These are phyloP conservation scores for Clarias laeviceps DNA, from an alignment of 2,797 vertebrate species.

Conservation along the genomic window DNA sequence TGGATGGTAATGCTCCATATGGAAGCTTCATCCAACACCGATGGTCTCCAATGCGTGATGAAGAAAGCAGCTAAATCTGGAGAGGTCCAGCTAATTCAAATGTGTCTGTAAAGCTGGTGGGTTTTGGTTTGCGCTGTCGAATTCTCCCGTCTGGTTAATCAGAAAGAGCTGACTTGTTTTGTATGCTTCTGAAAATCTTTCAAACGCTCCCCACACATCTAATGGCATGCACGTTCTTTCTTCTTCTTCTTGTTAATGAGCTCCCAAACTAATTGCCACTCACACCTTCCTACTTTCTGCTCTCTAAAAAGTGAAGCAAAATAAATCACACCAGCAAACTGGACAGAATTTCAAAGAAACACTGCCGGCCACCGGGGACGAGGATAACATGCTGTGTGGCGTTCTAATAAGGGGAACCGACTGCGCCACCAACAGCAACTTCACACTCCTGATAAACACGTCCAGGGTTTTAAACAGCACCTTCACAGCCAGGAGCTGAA, in stretches of 20 bases:
- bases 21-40: slow-evolving; percentile 6
- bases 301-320: neutral
- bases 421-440: neutral
- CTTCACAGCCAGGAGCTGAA: neutral
- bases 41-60: neutral
- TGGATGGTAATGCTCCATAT: slow-evolving; percentile 27
- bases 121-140: too few relatives aligned
- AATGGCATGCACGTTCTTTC: neutral
- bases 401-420: slow-evolving; percentile 21
- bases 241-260: slow-evolving; percentile 15
- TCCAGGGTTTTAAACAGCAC: neutral
- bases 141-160: neutral
- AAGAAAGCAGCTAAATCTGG: neutral
- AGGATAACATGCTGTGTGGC: neutral
- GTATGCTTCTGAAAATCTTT: neutral
- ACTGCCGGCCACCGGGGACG: slow-evolving; percentile 41
- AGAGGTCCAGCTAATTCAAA: slow-evolving; percentile 3
- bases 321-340: slow-evolving; percentile 27
- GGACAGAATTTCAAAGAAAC: slow-evolving; percentile 56
- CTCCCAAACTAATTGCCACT: slow-evolving; percentile 21
- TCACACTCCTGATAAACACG: neutral
- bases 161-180: neutral
- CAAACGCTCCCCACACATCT: neutral
- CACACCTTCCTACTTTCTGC: neutral
- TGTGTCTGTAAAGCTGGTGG: neutral